A percentile compares a stretch with the other conserved stretches of the same genome.
Evolutionary conservation across 2,888 invertebrate species (phyloP).

Genomic region (Ctena decussata): DNA sequence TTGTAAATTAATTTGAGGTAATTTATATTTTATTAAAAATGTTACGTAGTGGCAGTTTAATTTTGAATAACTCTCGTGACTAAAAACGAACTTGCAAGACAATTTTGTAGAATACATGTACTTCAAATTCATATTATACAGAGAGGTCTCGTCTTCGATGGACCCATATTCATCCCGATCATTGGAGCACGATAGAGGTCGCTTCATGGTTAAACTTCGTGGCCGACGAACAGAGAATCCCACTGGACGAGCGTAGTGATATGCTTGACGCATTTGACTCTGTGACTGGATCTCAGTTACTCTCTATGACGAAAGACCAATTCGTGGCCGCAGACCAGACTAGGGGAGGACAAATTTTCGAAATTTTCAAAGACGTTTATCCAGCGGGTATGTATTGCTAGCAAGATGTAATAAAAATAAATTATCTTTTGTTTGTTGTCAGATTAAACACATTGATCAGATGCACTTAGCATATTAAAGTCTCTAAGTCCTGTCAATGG

Average conservation of each 20-base stretch:
- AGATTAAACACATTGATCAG: no score
- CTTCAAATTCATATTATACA: neutral
- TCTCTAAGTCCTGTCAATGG: no score
- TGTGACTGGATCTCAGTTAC: neutral
- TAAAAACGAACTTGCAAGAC: no score
- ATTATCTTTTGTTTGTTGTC: no score
- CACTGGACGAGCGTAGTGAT: neutral
- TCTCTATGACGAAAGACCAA: neutral
- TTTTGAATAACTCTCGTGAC: no score
- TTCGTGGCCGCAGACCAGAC: neutral
- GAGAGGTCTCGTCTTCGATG: neutral
- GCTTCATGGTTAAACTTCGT: constrained; percentile 5
- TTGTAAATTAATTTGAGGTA: no score
- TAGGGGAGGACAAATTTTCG: neutral
- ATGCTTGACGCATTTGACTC: neutral
- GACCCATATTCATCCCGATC: constrained; percentile 4
- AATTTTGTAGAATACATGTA: no score
- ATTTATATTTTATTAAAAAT: no score
- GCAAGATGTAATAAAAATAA: no score
- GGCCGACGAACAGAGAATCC: neutral
- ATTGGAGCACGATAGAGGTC: constrained; percentile 4
- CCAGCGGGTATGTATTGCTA: neutral
- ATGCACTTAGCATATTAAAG: no score
- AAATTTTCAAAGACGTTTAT: neutral
- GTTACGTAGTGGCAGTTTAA: no score